Evolutionary conservation across 1,140 invertebrate species (phyloP), one percentile per base, ranked within the genome.

Genomic region (Goniozus legneri): DNA sequence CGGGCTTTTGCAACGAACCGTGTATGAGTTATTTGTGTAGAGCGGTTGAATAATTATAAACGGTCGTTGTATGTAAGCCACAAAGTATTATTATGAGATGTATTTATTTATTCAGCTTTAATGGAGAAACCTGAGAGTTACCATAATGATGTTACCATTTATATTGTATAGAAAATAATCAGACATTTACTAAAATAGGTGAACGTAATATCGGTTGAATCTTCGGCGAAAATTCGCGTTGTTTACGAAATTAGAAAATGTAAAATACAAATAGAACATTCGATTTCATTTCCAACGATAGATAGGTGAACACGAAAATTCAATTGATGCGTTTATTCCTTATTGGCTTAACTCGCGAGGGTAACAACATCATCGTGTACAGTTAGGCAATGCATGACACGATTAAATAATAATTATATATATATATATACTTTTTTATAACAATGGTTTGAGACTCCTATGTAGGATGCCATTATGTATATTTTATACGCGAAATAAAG

Each of bases 391-490:
- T 58, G 57, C 57, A 56, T 66, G 49, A 66, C 55, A 55, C 60
- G 55, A 51, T 60, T 50, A n/a, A n/a, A n/a, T n/a, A n/a, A 40
- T 54, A 52, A 56, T 56, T 21, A 52, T 56, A 51, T 60, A 65
- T 56, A 58, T 18, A 40, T 54, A 52, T 46, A 46, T 14, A 54
- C 58, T 56, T 65, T 64, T 64, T 61, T 65, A 58, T 63, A 67
- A 68, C 58, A 69, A 64, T 69, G 65, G 64, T 71, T 65, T 58
- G 52, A 62, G 57, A 68, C 56, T 68, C 60, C 65, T 62, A 56
- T 52, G 58, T 67, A 59, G 66, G 65, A 73, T 70, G 70, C 70
- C 70, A 73, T 73, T 69, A 70, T 73, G 68, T 71, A 70, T 69
- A 71, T 71, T 69, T 69, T 67, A 67, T 69, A 71, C 61, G 58